Evolutionary conservation across 2,888 invertebrate genomes (phyloP).

Genomic region (Bugulina stolonifera): DNA sequence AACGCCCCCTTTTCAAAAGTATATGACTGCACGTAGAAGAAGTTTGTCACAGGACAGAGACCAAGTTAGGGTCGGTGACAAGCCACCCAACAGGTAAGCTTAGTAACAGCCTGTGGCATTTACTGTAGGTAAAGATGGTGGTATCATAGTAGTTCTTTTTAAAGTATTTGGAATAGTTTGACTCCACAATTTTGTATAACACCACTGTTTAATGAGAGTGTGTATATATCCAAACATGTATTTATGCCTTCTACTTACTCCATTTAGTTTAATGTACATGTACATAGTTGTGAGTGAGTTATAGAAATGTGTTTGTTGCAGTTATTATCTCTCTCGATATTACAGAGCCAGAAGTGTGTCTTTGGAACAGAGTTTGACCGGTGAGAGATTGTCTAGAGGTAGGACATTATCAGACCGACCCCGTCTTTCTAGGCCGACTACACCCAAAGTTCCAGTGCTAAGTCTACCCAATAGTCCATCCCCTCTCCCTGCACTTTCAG

Average conservation of each 20-base stretch:
- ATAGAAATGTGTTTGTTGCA: not conserved
- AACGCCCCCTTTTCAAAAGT: slow-evolving; percentile 3
- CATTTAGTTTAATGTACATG: no score
- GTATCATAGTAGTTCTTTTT: no score
- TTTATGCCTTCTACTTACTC: no score
- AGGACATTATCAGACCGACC: not conserved
- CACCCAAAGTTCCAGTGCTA: not conserved
- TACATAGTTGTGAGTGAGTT: no score
- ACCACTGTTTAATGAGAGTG: no score
- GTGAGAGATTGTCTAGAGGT: not conserved
- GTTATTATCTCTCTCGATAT: not conserved
- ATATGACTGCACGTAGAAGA: not conserved
- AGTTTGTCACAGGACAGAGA: not conserved
- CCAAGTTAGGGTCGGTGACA: not conserved
- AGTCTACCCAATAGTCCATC: not conserved
- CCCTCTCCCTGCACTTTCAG: not conserved
- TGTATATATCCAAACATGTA: no score
- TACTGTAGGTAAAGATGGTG: no score
- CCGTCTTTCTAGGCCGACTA: not conserved
- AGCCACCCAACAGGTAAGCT: not conserved
- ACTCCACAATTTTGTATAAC: no score
- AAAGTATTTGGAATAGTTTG: no score
- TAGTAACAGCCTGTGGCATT: not conserved
- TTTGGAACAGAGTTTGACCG: not conserved
- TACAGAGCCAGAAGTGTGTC: slow-evolving; percentile 21